Conservation (phyloP, 1,140 invertebrate genomes). For the Yoshiicerus persimilis region DNA sequence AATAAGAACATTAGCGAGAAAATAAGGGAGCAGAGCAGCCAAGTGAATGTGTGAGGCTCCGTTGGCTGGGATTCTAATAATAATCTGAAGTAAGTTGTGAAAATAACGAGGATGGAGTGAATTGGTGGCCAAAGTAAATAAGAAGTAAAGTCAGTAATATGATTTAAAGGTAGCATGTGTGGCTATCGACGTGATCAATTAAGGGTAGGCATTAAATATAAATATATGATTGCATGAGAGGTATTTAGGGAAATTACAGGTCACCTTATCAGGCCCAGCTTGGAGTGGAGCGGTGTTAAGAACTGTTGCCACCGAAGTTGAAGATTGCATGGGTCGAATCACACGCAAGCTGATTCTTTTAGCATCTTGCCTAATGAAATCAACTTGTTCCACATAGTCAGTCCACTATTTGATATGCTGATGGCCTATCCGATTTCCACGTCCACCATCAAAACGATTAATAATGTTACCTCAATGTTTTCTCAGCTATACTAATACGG, state of each 20-base stretch:
- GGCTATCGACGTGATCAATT: conserved; percentile 46
- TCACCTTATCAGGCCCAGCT: conserved; percentile 40
- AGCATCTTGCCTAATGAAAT: conserved; percentile 50
- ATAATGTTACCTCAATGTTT: not conserved
- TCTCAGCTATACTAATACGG: not conserved
- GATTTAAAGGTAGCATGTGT: conserved; percentile 10
- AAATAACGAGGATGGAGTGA: not conserved
- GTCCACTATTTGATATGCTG: not conserved
- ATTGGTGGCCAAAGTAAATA: not conserved
- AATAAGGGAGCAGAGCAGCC: not conserved
- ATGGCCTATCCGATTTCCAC: not conserved
- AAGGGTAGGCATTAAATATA: conserved; percentile 41
- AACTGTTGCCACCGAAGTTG: conserved; percentile 44
- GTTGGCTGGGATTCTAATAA: not conserved
- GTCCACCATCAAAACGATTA: not conserved
- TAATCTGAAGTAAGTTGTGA: not conserved
- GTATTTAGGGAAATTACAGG: conserved; percentile 50
- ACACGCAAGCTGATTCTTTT: conserved; percentile 50
- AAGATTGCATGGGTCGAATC: conserved; percentile 47
- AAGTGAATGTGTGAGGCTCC: not conserved
- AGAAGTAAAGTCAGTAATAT: not conserved
- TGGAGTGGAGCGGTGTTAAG: conserved; percentile 35
- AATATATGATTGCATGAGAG: conserved; percentile 47
- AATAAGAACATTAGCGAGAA: not conserved
- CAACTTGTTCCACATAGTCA: conserved; percentile 40